Evolutionary conservation across 2,888 invertebrate genomes (phyloP), one percentile per base, ranked within the genome.

Genomic region (Trichopria drosophilae): DNA sequence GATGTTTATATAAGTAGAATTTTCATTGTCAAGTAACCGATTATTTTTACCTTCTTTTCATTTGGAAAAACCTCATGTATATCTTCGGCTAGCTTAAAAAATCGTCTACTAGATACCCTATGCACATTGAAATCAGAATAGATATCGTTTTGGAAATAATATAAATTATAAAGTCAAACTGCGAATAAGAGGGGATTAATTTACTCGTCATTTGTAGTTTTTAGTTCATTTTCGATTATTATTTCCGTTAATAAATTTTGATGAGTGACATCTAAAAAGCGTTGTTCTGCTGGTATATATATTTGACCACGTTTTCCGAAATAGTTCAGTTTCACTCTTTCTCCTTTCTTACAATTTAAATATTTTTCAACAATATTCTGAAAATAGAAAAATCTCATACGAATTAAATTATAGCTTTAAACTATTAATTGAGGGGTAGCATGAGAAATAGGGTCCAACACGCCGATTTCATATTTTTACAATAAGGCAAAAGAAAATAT

Each of bases 11-110:
- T 35, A 13, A 15, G n/a, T 35, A 35, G 18, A 18, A 18, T 35
- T 18, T 20, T 18, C 35, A 18, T 16, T 32, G 13, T 32, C 32
- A 32, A 32, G 15, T 32, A n/a, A n/a, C n/a, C n/a, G 4, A 32
- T 32, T n/a, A 32, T 32, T 12, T 32, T 32, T 32, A 32, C 32
- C 32, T 32, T 15, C 13, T 32, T 5, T 32, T 32, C 32, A 12
- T 32, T 32, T 4, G 32, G 32, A 12, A 10, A 7, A n/a, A 10
- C 7, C 4, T 32, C 12, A 6, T 32, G 16, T 32, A 10, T 12
- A 10, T 32, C 12, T 32, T 6, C 13, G 32, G 12, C 32, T 10
- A 10, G 32, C 2, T 12, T 10, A 6, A 32, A 10, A 12, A 12
- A 32, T 32, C 32, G 4, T 9, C 35, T 18, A 10, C 19, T 15